Base-by-base conservation (phyloP, 2,113 vertebrate species). In the Pelvicachromis taeniatus region DNA sequence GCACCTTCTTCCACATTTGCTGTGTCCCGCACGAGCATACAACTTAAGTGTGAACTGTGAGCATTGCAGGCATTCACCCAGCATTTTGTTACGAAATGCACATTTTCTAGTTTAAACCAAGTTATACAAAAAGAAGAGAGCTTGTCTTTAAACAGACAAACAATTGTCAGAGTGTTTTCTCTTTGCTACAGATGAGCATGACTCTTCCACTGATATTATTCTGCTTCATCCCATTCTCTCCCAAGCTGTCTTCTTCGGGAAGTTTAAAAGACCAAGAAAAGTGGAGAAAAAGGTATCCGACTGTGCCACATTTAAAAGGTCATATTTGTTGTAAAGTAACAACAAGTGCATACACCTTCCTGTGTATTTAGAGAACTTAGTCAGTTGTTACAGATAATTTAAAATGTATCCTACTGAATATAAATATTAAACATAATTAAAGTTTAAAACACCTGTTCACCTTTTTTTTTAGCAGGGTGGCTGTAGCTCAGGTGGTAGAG, bases 61-160 rank as follows among this genome's bases (percentile, higher is more conserved):
- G n/a, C n/a, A n/a, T n/a, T n/a, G n/a, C n/a, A n/a, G n/a, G n/a
- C n/a, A n/a, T n/a, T n/a, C n/a, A n/a, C n/a, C n/a, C n/a, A n/a
- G n/a, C n/a, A n/a, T n/a, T n/a, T n/a, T n/a, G n/a, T n/a, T n/a
- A n/a, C n/a, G n/a, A n/a, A n/a, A n/a, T n/a, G n/a, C n/a, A n/a
- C n/a, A n/a, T n/a, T n/a, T n/a, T n/a, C n/a, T n/a, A n/a, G n/a
- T n/a, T n/a, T 85, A 83, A 90, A 73, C 23, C 33, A 4, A 31
- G 45, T 10, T 9, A 19, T 52, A 80, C 29, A 86, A 90, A 87
- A 78, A 73, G 9, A 77, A 35, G 13, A 61, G 31, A 31, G 52
- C 19, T 45, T 48, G 70, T 80, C 77, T 88, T 85, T 79, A 81
- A 89, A 53, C 79, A 10, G 45, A 80, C 80, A 13, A 79, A 63